phyloP scores from a whole-genome alignment of 1,140 invertebrate genomes.

The Steinernema khuongi region DNA sequence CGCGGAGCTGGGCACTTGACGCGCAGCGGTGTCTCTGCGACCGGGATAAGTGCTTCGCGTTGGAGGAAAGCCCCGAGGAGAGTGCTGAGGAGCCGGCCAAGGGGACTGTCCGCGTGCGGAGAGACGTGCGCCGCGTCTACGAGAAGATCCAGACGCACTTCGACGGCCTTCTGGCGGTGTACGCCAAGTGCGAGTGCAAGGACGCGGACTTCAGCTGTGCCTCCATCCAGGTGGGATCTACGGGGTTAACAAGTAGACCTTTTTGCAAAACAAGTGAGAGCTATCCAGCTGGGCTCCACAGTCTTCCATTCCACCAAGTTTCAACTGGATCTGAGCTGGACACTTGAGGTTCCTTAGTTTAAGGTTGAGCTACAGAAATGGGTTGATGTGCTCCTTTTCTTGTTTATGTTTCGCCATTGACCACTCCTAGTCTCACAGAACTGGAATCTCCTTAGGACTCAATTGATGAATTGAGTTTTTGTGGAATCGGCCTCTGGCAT shows the following conservation, averaged over 20 bases:
- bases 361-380: neutral
- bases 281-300: no score
- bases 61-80: slow-evolving; percentile 9
- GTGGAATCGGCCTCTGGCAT: no score
- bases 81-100: slow-evolving; percentile 1
- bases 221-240: slow-evolving; percentile 12
- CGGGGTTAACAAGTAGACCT: no score
- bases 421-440: no score
- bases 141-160: slow-evolving; percentile 32
- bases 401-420: no score
- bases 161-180: slow-evolving; percentile 33
- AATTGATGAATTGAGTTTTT: no score
- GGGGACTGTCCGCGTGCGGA: slow-evolving; percentile 14
- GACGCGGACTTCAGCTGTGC: slow-evolving; percentile 14
- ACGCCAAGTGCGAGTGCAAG: slow-evolving; percentile 34
- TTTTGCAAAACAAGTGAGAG: no score
- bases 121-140: slow-evolving; percentile 21
- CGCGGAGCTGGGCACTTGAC: neutral
- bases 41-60: slow-evolving; percentile 16
- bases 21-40: slow-evolving; percentile 18
- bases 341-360: neutral
- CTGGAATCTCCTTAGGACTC: no score
- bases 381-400: no score
- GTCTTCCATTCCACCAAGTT: no score
- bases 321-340: no score